Evolutionary conservation across 1,140 invertebrate genomes (phyloP).

Genomic region (Philaenus spumarius): DNA sequence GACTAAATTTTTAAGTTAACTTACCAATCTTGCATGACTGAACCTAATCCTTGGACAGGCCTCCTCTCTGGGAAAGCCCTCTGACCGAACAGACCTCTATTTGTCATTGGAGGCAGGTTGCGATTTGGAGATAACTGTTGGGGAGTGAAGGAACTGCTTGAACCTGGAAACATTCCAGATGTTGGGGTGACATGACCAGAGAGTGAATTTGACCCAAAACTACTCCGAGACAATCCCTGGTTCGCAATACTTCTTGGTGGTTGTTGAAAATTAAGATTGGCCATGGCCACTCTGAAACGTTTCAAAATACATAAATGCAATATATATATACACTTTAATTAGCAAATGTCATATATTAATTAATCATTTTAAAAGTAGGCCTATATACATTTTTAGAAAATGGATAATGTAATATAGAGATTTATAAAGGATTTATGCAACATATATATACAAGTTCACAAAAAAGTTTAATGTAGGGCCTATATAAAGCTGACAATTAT

Average conservation of each 20-base stretch:
- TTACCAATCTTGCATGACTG: constrained; percentile 35
- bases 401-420: no score
- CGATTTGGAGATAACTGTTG: constrained; percentile 54
- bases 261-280: constrained; percentile 77
- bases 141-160: constrained; percentile 44
- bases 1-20: neutral
- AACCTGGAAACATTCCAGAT: constrained; percentile 52
- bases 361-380: no score
- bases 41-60: constrained; percentile 60
- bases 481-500: no score
- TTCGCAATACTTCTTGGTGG: constrained; percentile 41
- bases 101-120: constrained; percentile 31
- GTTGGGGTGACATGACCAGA: constrained; percentile 66
- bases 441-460: no score
- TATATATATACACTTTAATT: neutral
- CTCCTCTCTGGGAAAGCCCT: constrained; percentile 68
- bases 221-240: constrained; percentile 53
- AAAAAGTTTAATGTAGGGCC: no score
- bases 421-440: no score
- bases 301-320: neutral
- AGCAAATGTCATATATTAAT: no score
- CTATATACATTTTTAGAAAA: no score
- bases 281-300: constrained; percentile 48
- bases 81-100: constrained; percentile 60
- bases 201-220: constrained; percentile 49